Conservation (phyloP, 2,113 vertebrate species). For the Forbesichthys papilliferus region DNA sequence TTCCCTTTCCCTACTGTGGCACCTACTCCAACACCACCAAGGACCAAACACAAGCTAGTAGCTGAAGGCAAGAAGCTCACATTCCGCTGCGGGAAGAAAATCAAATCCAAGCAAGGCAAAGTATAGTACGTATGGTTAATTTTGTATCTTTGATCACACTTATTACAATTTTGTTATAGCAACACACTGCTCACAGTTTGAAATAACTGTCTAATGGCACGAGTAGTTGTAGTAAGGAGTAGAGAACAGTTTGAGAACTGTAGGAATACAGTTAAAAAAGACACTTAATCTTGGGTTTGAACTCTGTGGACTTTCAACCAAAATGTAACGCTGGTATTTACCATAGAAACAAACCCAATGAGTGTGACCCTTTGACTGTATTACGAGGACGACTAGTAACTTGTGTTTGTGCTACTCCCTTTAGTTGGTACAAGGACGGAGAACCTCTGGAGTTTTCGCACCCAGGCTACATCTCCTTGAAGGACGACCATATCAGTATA, state of each 20-base stretch:
- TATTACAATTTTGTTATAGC: too few species aligned
- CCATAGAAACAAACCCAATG: neutral
- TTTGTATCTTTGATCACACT: too few species aligned
- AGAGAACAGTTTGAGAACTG: too few species aligned
- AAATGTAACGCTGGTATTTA: neutral
- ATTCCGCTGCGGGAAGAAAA: slow-evolving; percentile 93
- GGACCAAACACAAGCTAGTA: slow-evolving; percentile 91
- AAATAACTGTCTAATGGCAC: too few species aligned
- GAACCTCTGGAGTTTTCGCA: slow-evolving; percentile 92
- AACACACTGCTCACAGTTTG: too few species aligned
- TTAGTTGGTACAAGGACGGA: slow-evolving; percentile 96
- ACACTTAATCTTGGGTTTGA: too few species aligned
- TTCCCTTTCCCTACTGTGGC: slow-evolving; percentile 90
- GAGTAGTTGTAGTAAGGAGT: too few species aligned
- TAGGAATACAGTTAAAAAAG: too few species aligned
- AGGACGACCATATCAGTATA: slow-evolving; percentile 89
- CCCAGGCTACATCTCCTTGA: slow-evolving; percentile 89
- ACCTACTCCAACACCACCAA: slow-evolving; percentile 81
- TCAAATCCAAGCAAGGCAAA: slow-evolving; percentile 93
- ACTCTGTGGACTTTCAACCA: too few species aligned
- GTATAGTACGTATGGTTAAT: slow-evolving; percentile 84
- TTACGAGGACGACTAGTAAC: neutral
- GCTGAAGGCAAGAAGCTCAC: slow-evolving; percentile 91
- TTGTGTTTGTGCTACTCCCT: neutral
- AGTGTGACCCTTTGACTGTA: neutral